A percentile compares a stretch with the other conserved stretches of the same genome.
Conservation (phyloP, 2,888 invertebrate genomes). For the Trichopoda pennipes region DNA sequence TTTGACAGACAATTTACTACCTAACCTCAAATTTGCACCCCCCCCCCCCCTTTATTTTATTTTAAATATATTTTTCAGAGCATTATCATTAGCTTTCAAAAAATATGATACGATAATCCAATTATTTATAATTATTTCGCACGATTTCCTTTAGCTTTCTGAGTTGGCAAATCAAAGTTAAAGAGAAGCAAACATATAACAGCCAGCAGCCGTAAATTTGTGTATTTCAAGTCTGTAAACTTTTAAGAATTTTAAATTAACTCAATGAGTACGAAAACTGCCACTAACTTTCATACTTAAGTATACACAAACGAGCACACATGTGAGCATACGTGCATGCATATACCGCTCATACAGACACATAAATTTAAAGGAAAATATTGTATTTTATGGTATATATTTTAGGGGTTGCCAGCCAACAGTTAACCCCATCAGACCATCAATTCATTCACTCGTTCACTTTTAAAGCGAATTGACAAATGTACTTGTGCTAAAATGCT, state of each 20-base stretch:
- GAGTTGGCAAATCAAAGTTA: too few relatives aligned
- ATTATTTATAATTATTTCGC: too few relatives aligned
- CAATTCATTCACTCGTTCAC: constrained; percentile 29
- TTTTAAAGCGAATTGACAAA: constrained; percentile 14
- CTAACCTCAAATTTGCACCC: too few relatives aligned
- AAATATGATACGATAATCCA: too few relatives aligned
- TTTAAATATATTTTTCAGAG: too few relatives aligned
- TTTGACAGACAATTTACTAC: too few relatives aligned
- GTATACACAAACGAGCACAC: neutral
- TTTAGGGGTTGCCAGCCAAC: constrained; percentile 49
- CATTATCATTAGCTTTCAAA: too few relatives aligned
- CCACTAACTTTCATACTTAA: constrained; percentile 61
- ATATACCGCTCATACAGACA: neutral
- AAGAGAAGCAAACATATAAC: too few relatives aligned
- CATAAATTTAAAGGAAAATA: constrained; percentile 28
- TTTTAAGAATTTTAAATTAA: constrained; percentile 11
- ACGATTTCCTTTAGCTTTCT: too few relatives aligned
- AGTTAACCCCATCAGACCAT: constrained; percentile 4
- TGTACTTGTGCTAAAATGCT: constrained; percentile 25
- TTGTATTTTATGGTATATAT: constrained; percentile 47
- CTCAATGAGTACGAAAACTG: constrained; percentile 43
- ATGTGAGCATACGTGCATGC: neutral
- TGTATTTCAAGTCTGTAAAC: neutral
- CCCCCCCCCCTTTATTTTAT: too few relatives aligned
- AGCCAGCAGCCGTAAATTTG: too few relatives aligned